These are phyloP conservation scores for Pseudanteris insignis DNA, from an alignment of 2,888 invertebrate species.

Conservation along the genomic window DNA sequence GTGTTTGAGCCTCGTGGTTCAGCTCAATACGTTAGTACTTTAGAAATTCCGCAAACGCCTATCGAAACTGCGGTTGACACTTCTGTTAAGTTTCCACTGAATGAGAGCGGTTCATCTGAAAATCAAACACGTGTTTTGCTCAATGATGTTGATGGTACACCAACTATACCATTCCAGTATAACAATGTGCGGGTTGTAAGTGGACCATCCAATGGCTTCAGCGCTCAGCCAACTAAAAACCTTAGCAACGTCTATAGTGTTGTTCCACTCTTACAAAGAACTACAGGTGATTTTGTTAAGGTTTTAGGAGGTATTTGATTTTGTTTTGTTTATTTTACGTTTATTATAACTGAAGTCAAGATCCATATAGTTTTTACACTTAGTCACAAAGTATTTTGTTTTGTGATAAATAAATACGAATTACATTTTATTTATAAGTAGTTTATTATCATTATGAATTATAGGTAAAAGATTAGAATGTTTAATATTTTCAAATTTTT, in stretches of 20 bases:
- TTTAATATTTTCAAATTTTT: too few species aligned
- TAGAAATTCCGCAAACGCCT: constrained; percentile 60
- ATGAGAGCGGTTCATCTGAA: constrained; percentile 52
- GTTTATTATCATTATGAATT: too few species aligned
- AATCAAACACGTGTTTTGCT: constrained; percentile 39
- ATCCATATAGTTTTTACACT: too few species aligned
- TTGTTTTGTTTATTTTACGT: constrained; percentile 16
- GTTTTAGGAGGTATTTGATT: constrained; percentile 38
- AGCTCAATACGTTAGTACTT: constrained; percentile 59
- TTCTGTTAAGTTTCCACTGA: constrained; percentile 53
- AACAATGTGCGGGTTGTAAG: constrained; percentile 52
- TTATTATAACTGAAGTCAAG: too few species aligned
- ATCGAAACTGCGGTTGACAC: constrained; percentile 60
- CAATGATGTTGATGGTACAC: constrained; percentile 51
- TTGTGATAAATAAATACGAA: too few species aligned
- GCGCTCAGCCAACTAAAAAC: constrained; percentile 20
- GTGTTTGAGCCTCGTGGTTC: constrained; percentile 61
- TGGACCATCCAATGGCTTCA: constrained; percentile 34
- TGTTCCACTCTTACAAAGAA: constrained; percentile 17
- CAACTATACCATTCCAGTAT: constrained; percentile 55
- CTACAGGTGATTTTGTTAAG: constrained; percentile 40
- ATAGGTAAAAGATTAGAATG: too few species aligned
- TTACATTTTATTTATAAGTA: too few species aligned
- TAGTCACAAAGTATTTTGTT: too few species aligned
- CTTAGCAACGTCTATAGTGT: constrained; percentile 28